Evolutionary conservation across 2,113 vertebrate species (phyloP).

Genomic region (Gymnarchus niloticus): DNA sequence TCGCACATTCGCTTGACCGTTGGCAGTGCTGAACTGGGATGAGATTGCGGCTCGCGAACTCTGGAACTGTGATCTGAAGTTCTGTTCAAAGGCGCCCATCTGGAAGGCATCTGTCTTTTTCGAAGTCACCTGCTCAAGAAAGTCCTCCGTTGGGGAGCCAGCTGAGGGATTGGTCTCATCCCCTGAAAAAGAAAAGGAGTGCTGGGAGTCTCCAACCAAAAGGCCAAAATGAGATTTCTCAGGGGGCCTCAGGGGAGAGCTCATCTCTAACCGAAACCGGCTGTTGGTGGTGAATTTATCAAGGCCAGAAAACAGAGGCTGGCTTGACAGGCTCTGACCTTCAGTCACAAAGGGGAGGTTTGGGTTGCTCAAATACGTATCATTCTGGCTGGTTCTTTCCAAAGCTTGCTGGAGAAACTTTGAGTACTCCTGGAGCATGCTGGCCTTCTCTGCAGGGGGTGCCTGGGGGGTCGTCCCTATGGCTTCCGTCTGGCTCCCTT

Average conservation of each 20-base stretch:
- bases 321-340: constrained; percentile 53
- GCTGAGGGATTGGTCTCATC: constrained; percentile 87
- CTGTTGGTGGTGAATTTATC: constrained; percentile 90
- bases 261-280: constrained; percentile 89
- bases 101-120: constrained; percentile 95
- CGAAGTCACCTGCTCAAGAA: constrained; percentile 90
- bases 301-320: constrained; percentile 81
- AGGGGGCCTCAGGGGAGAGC: constrained; percentile 85
- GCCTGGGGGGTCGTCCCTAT: constrained; percentile 74
- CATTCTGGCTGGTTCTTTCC: constrained; percentile 98
- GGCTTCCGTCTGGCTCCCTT: constrained; percentile 75
- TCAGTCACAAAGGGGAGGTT: constrained; percentile 94
- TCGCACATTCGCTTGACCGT: constrained; percentile 89
- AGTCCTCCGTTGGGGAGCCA: constrained; percentile 89
- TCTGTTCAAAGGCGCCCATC: constrained; percentile 91
- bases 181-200: constrained; percentile 93
- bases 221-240: constrained; percentile 96
- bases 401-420: constrained; percentile 97
- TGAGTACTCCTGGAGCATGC: constrained; percentile 94
- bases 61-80: constrained; percentile 90
- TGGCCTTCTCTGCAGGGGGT: constrained; percentile 88
- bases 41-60: constrained; percentile 79
- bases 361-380: constrained; percentile 94
- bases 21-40: constrained; percentile 89
- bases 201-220: constrained; percentile 90